These are phyloP conservation scores for Parazoanthus swiftii DNA, from an alignment of 92 coral and sea anemone species.

Conservation along the genomic window DNA sequence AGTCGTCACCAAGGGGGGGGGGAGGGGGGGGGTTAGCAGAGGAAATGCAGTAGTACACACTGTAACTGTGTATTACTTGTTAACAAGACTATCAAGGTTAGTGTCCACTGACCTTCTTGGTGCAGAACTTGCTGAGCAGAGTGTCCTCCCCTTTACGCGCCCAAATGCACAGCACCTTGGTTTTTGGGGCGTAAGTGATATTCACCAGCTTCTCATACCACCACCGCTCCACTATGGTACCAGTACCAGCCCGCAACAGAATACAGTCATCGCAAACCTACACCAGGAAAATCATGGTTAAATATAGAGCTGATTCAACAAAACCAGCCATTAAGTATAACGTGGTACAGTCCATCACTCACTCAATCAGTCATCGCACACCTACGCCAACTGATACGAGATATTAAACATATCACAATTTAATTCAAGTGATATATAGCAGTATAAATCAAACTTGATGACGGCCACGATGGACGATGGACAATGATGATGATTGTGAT, in stretches of 20 bases:
- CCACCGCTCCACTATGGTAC: slow-evolving; percentile 92
- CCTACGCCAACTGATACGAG: background rate
- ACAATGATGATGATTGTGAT: background rate
- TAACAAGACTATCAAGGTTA: background rate
- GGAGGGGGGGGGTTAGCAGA: no score
- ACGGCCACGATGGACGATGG: background rate
- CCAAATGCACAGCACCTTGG: slow-evolving; percentile 95
- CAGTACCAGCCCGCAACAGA: slow-evolving; percentile 85
- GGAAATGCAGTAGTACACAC: no score
- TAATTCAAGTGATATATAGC: no score
- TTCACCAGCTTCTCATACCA: slow-evolving; percentile 99
- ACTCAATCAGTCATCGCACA: background rate
- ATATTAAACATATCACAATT: no score
- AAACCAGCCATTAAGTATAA: background rate
- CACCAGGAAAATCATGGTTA: background rate
- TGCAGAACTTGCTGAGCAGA: slow-evolving; percentile 93
- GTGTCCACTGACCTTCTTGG: slow-evolving; percentile 72
- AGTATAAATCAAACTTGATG: background rate
- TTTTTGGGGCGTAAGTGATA: slow-evolving; percentile 93
- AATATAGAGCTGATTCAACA: no score
- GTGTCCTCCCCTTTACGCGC: slow-evolving; percentile 92
- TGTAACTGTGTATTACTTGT: no score
- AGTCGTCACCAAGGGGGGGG: no score
- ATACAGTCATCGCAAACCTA: slow-evolving; percentile 98
- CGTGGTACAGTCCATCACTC: background rate